Base-by-base conservation (phyloP, 2,888 invertebrate species). In the Rotaria sp. region DNA sequence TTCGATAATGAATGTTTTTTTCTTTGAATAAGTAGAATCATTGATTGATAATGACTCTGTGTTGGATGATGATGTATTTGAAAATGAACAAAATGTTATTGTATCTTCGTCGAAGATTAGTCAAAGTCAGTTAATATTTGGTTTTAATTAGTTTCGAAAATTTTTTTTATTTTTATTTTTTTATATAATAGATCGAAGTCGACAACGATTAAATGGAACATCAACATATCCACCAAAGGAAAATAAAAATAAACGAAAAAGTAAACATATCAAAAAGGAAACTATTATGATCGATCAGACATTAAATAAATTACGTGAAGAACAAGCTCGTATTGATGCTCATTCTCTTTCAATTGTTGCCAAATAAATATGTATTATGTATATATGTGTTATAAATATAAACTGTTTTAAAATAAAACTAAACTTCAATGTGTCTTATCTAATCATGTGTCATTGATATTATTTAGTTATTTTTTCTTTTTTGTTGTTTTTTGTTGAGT, bases 261-360 rank as follows among this genome's bases (percentile, higher is more conserved):
- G 35, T 35, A 15, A 67, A 67, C 5, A 2, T 21, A 5, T 35
- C 0, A 67, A 67, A 38, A 67, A 67, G 38, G 67, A 67, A 18
- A 35, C 2, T n/a, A 15, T 15, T 67, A 21, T 67, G 13, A 21
- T 67, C 38, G 35, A 67, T 67, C 21, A 67, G 38, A 38, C 67
- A 67, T 67, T 67, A 38, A 67, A 35, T 67, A 18, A 67, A 67
- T 35, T 67, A 67, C 67, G 15, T 35, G 35, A 67, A 67, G 67
- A 67, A 35, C 67, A 67, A 67, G 67, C 67, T 67, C 67, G 67
- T 35, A 67, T 67, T 21, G 67, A 67, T 35, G 67, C 67, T 35
- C 67, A 67, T 35, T 67, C 67, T 13, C 67, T 67, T 35, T 67
- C 67, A 0, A 67, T 67, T 35, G 15, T 1, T 67, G 3, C 21